phyloP scores from a whole-genome alignment of 2,113 vertebrate genomes.

The Amblyornis subalaris region DNA sequence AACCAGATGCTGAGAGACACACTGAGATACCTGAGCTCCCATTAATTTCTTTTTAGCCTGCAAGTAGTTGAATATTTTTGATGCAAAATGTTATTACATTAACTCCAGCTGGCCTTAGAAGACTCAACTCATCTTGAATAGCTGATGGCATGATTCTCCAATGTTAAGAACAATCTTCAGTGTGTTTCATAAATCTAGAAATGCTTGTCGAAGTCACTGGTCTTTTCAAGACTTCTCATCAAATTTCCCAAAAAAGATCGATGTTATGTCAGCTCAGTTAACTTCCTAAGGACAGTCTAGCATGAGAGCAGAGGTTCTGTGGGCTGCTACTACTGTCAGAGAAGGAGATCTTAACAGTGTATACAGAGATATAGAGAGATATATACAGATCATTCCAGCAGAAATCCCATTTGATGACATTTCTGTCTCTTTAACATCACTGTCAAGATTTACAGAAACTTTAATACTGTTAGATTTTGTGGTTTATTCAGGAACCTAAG shows the following conservation, averaged over 20 bases:
- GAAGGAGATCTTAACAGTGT: neutral
- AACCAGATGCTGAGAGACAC: neutral
- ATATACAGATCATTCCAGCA: neutral
- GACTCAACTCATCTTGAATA: neutral
- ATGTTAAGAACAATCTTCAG: neutral
- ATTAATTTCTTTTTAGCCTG: neutral
- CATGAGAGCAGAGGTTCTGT: neutral
- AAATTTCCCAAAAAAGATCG: neutral
- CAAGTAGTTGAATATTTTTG: neutral
- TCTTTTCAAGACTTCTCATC: neutral
- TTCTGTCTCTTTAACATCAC: neutral
- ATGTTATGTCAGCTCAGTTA: neutral
- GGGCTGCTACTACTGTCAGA: neutral
- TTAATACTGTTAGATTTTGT: fast-evolving
- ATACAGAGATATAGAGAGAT: too few relatives aligned
- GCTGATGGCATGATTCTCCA: neutral
- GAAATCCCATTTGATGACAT: neutral
- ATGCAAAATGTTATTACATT: neutral
- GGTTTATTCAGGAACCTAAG: neutral
- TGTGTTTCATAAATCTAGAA: neutral
- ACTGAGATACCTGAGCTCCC: neutral
- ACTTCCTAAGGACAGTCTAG: neutral
- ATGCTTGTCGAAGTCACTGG: neutral
- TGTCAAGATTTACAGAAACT: neutral
- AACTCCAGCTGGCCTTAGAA: neutral